These are phyloP conservation scores for Phrynosoma blainvillii DNA, from an alignment of 2,113 vertebrate species.

Conservation along the genomic window DNA sequence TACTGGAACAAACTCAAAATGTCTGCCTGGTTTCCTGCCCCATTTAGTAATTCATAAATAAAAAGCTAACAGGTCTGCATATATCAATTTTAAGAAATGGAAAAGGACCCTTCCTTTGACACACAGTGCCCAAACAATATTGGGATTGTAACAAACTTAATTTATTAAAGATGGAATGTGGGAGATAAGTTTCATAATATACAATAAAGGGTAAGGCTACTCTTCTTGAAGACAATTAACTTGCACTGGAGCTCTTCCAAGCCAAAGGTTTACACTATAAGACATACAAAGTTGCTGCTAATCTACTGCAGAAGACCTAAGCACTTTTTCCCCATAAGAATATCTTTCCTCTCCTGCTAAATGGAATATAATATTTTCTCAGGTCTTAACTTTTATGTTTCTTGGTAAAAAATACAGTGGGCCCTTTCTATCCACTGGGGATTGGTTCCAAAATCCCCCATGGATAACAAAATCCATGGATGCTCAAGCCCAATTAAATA, in stretches of 20 bases:
- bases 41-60: slow-evolving; percentile 38
- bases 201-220: background rate
- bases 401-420: background rate
- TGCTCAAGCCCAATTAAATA: too few species aligned
- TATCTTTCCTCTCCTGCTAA: background rate
- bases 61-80: slow-evolving; percentile 43
- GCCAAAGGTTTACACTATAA: background rate
- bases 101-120: slow-evolving; percentile 37
- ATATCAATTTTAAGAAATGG: slow-evolving; percentile 37
- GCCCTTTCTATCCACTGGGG: too few species aligned
- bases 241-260: background rate
- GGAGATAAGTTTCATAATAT: background rate
- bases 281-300: background rate
- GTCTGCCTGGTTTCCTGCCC: slow-evolving; percentile 50
- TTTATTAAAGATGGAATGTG: slow-evolving; percentile 3
- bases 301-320: background rate
- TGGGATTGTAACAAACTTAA: slow-evolving; percentile 24
- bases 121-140: slow-evolving; percentile 46
- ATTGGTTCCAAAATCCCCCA: too few species aligned
- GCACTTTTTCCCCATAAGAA: background rate
- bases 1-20: slow-evolving; percentile 42
- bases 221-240: background rate
- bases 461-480: too few species aligned
- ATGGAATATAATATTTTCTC: background rate
- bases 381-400: background rate